Evolutionary conservation across 2,888 invertebrate species (phyloP).

Genomic region (Therioaphis trifolii): DNA sequence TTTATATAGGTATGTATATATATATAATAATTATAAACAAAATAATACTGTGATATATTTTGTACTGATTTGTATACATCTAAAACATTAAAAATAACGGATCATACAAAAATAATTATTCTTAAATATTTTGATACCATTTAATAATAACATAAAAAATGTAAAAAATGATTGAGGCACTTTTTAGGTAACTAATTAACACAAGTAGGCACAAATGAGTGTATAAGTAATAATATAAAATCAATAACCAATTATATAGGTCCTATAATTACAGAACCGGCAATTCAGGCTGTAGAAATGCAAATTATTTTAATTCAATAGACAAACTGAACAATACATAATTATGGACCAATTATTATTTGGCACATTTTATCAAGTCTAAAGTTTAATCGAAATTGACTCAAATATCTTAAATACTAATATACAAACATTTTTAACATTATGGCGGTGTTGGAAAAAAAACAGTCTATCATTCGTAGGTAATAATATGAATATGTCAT

Average conservation of each 20-base stretch:
- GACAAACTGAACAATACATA: neutral
- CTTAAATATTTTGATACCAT: slow-evolving; percentile 14
- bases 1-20: slow-evolving; percentile 11
- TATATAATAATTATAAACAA: slow-evolving; percentile 1
- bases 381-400: slow-evolving; percentile 8
- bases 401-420: slow-evolving; percentile 38
- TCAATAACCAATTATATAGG: neutral
- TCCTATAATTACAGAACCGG: neutral
- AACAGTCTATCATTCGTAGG: slow-evolving; percentile 8
- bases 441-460: slow-evolving; percentile 40
- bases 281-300: slow-evolving; percentile 27
- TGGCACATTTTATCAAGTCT: slow-evolving; percentile 56
- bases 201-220: slow-evolving; percentile 36
- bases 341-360: slow-evolving; percentile 10
- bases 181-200: slow-evolving; percentile 58
- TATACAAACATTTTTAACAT: slow-evolving; percentile 1
- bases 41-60: slow-evolving; percentile 53
- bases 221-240: slow-evolving; percentile 30
- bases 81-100: slow-evolving; percentile 41
- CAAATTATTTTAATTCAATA: neutral
- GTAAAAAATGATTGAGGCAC: slow-evolving; percentile 46
- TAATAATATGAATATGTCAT: neutral
- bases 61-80: slow-evolving; percentile 44
- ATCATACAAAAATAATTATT: slow-evolving; percentile 15
- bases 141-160: slow-evolving; percentile 48